These are phyloP conservation scores for Nipponacmea schrenckii DNA, from an alignment of 2,888 invertebrate genomes.

Conservation along the genomic window DNA sequence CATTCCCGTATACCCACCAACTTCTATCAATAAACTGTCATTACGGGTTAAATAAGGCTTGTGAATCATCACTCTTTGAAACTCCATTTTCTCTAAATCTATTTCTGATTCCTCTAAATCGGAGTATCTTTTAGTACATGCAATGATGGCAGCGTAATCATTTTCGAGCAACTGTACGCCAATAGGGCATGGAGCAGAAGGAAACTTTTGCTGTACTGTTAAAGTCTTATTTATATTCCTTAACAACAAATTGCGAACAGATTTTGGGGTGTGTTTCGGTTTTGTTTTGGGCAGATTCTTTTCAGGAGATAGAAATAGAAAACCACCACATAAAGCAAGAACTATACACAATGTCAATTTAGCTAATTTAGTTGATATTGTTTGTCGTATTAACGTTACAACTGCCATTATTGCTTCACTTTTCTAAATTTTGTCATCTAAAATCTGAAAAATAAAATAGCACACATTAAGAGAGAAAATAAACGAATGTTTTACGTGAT, in stretches of 20 bases:
- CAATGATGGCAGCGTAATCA: not conserved
- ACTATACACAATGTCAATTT: too few species aligned
- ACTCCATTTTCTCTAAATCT: not conserved
- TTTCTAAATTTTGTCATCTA: too few species aligned
- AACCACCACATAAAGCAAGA: too few species aligned
- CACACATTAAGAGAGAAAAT: too few species aligned
- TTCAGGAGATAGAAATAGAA: too few species aligned
- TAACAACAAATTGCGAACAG: not conserved
- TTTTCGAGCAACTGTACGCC: not conserved
- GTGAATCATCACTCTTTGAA: not conserved
- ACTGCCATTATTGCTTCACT: too few species aligned
- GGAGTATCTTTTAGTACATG: not conserved
- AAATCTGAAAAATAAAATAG: too few species aligned
- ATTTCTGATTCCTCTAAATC: not conserved
- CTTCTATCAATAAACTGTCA: slow-evolving; percentile 15
- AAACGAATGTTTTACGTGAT: too few species aligned
- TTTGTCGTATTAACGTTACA: too few species aligned
- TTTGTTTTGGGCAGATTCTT: too few species aligned
- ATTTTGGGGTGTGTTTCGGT: too few species aligned
- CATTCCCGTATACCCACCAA: slow-evolving; percentile 19
- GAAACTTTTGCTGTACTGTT: not conserved
- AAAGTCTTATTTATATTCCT: not conserved
- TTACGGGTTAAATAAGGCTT: not conserved
- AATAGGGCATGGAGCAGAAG: not conserved
- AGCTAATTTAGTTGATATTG: too few species aligned